Conservation (phyloP, 2,797 vertebrate species). For the Peromyscus eremicus region DNA sequence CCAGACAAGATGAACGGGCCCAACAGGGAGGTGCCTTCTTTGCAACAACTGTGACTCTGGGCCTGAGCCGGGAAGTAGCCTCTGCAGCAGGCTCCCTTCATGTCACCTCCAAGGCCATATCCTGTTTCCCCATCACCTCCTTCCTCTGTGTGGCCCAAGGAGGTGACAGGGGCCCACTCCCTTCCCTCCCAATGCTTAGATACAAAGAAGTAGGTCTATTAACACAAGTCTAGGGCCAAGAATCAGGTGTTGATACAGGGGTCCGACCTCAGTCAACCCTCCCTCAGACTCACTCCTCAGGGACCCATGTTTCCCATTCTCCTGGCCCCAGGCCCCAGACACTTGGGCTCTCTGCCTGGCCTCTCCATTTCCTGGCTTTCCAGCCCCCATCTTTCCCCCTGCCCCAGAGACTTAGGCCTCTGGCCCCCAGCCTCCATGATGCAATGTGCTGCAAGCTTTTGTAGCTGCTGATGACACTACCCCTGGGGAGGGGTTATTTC, state of each 20-base stretch:
- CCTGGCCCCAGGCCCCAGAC: conserved; percentile 1
- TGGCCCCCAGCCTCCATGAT: conserved; percentile 80
- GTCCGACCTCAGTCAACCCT: conserved; percentile 25
- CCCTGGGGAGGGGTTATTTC: conserved; percentile 78
- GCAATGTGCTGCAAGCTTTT: conserved; percentile 80
- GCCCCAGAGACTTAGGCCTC: conserved; percentile 74
- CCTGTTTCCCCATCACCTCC: conserved; percentile 83
- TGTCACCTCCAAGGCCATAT: conserved; percentile 74
- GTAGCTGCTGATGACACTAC: conserved; percentile 77
- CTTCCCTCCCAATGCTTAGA: conserved; percentile 15
- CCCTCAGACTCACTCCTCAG: conserved; percentile 41
- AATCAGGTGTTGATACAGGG: conserved; percentile 44
- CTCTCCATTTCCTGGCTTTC: conserved; percentile 50
- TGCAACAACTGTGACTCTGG: conserved; percentile 42
- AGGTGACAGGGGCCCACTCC: conserved; percentile 57
- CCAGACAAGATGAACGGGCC: conserved; percentile 79
- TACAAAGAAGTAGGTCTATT: conserved; percentile 42
- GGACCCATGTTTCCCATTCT: conserved; percentile 33
- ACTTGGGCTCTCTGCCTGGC: not conserved
- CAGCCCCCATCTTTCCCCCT: conserved; percentile 50
- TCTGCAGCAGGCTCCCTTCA: conserved; percentile 69
- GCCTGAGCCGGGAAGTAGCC: conserved; percentile 62
- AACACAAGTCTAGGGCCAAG: conserved; percentile 27
- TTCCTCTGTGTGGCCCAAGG: conserved; percentile 77
- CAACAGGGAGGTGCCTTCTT: conserved; percentile 68